Percentiles rank a stretch among this genome's conserved stretches.
These are phyloP conservation scores for Triplophysa tibetana DNA, from an alignment of 2,113 vertebrate species.

Conservation along the genomic window DNA sequence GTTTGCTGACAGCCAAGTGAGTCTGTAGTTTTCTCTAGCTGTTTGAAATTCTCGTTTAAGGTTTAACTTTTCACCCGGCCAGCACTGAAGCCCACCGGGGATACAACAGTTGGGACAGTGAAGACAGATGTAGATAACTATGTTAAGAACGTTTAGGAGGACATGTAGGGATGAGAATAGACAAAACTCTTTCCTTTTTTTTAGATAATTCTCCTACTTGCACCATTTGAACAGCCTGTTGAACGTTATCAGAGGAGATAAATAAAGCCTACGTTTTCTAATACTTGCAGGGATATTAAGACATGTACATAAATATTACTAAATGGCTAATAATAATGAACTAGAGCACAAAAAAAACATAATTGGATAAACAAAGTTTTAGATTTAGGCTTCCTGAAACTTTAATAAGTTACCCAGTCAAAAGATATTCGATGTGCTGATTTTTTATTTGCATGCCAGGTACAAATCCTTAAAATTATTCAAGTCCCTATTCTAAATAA, in stretches of 20 bases:
- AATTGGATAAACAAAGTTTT: background rate
- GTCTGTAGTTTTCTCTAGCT: slow-evolving; percentile 63
- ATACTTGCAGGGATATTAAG: background rate
- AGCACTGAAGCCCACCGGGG: background rate
- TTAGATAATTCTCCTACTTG: no score
- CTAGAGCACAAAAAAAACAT: background rate
- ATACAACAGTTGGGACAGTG: background rate
- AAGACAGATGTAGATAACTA: background rate
- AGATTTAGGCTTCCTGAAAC: no score
- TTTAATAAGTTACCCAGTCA: no score
- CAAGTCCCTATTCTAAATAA: no score
- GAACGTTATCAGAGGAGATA: no score
- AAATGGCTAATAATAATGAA: background rate
- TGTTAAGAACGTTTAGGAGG: background rate
- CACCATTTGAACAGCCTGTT: background rate
- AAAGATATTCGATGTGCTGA: no score
- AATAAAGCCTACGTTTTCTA: background rate
- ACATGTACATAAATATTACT: no score
- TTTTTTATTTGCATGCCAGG: no score
- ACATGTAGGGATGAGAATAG: background rate
- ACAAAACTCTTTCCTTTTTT: background rate
- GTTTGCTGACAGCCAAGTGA: slow-evolving; percentile 50
- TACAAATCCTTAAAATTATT: no score
- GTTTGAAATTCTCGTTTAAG: slow-evolving; percentile 59
- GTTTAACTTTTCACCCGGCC: slow-evolving; percentile 57